Percentiles rank a stretch among this genome's conserved stretches.
Evolutionary conservation across 2,888 invertebrate species (phyloP).

Genomic region (Cotesia congregata): DNA sequence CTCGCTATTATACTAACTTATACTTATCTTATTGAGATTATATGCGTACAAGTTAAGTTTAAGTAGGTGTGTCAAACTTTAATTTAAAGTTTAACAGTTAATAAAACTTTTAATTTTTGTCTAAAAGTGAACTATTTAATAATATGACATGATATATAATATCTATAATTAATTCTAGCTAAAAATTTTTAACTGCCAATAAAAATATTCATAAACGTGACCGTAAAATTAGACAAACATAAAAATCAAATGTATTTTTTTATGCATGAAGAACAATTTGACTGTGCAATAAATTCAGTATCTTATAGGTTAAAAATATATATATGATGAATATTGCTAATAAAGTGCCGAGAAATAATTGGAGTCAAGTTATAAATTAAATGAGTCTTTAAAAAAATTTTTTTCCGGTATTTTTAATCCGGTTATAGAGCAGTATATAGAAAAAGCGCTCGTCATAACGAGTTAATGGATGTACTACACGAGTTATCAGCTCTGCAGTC

Average conservation of each 20-base stretch:
- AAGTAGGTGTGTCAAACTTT: neutral
- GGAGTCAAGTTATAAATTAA: neutral
- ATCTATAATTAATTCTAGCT: neutral
- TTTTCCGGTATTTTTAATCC: neutral
- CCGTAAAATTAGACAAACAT: neutral
- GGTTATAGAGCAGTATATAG: conserved; percentile 1
- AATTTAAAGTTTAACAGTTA: neutral
- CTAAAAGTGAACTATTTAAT: neutral
- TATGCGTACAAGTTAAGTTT: neutral
- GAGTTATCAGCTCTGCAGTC: conserved; percentile 17
- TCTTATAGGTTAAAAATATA: neutral
- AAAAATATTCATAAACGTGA: neutral
- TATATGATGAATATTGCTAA: neutral
- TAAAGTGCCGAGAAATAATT: neutral
- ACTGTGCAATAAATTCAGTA: neutral
- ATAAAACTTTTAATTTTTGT: neutral
- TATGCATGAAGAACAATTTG: neutral
- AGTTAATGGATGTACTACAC: conserved; percentile 18
- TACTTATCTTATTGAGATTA: neutral
- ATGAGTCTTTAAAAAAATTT: neutral
- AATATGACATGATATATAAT: neutral
- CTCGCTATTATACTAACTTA: conserved; percentile 1
- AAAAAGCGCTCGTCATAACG: conserved; percentile 12
- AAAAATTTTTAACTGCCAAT: neutral
- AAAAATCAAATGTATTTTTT: neutral